phyloP scores from a whole-genome alignment of 1,140 invertebrate genomes.

The Pinna nobilis region DNA sequence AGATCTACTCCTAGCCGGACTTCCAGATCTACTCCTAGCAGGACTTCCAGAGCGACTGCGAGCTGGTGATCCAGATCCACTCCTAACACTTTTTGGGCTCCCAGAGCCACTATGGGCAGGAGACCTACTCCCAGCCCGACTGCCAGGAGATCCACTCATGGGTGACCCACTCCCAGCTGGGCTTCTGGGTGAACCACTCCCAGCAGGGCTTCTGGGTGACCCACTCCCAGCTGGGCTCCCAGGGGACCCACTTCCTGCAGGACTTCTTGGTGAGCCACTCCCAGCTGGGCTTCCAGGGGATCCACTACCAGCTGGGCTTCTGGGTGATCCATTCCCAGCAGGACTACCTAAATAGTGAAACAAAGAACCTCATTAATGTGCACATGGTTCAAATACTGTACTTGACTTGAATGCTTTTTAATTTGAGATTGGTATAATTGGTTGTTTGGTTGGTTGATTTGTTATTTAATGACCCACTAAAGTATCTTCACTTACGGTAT shows the following conservation, averaged over 20 bases:
- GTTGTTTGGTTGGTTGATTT: neutral
- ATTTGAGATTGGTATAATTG: neutral
- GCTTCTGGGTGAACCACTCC: conserved; percentile 26
- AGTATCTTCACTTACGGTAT: neutral
- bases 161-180: conserved; percentile 31
- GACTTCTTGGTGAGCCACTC: conserved; percentile 22
- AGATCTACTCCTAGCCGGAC: conserved; percentile 25
- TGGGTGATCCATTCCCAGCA: neutral
- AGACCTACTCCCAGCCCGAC: conserved; percentile 41
- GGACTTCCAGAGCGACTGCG: conserved; percentile 21
- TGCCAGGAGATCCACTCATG: conserved; percentile 5
- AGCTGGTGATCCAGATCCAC: conserved; percentile 30
- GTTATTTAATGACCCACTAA: neutral
- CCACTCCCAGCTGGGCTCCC: neutral
- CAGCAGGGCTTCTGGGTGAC: conserved; percentile 15
- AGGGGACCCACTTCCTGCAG: conserved; percentile 19
- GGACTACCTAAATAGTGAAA: conserved; percentile 16
- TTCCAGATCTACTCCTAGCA: conserved; percentile 25
- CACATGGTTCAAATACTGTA: neutral
- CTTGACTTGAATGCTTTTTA: neutral
- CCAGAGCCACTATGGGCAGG: conserved; percentile 26
- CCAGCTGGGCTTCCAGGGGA: conserved; percentile 25
- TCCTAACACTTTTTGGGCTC: conserved; percentile 13
- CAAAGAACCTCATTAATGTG: neutral
- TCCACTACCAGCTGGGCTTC: conserved; percentile 11